A percentile compares a stretch with the other conserved stretches of the same genome.
These are phyloP conservation scores for Hystrix cristata DNA, from an alignment of 2,113 vertebrate genomes.

Conservation along the genomic window DNA sequence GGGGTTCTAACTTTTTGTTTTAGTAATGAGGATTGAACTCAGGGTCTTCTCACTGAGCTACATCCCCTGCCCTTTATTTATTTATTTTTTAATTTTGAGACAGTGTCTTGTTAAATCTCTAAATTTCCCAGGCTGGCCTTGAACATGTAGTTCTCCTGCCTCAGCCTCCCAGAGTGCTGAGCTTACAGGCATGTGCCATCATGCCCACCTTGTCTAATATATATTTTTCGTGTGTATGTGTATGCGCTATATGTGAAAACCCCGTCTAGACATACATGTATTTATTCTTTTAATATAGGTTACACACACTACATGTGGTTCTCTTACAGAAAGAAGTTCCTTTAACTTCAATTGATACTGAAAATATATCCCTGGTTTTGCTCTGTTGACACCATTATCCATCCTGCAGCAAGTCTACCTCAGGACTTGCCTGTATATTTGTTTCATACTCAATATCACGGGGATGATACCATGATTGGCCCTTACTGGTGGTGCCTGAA, in stretches of 20 bases:
- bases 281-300: background rate
- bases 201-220: background rate
- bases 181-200: background rate
- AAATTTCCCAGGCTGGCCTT: background rate
- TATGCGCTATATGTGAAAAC: background rate
- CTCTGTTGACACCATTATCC: background rate
- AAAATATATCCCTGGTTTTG: background rate
- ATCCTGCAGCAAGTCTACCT: background rate
- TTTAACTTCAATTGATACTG: constrained; percentile 16
- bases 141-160: background rate
- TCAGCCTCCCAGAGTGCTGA: background rate
- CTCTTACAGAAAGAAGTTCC: background rate
- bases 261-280: background rate
- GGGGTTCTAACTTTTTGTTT: background rate
- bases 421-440: background rate
- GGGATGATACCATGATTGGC: background rate
- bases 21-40: background rate
- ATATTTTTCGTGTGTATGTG: background rate
- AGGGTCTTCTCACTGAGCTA: background rate
- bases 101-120: background rate
- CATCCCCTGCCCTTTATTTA: background rate
- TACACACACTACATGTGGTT: background rate
- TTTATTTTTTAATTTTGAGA: background rate
- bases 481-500: background rate
- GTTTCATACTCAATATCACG: background rate